These are phyloP conservation scores for Orthosia gracilis DNA, from an alignment of 2,888 invertebrate species.

Conservation along the genomic window DNA sequence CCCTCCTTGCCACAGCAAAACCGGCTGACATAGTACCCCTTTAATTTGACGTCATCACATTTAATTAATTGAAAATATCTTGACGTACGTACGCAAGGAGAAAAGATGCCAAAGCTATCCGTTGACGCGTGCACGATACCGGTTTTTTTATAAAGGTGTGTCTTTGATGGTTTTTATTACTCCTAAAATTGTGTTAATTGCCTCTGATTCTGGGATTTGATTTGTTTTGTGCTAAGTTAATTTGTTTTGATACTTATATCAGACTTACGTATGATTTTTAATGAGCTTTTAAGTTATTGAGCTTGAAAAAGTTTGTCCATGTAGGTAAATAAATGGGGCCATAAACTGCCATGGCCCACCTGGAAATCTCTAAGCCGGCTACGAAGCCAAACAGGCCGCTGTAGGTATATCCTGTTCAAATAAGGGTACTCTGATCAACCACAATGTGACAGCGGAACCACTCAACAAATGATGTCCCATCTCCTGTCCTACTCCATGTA, in stretches of 20 bases:
- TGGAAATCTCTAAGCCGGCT: too few species aligned
- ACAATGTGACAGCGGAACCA: too few species aligned
- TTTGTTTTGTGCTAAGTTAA: neutral
- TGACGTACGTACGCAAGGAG: slow-evolving; percentile 16
- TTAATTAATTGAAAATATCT: slow-evolving; percentile 9
- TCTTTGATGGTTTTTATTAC: neutral
- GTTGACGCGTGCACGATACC: neutral
- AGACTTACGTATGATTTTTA: neutral
- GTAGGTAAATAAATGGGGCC: too few species aligned
- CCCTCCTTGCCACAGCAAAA: neutral
- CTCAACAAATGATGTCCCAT: too few species aligned
- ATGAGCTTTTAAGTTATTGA: neutral
- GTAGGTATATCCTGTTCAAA: too few species aligned
- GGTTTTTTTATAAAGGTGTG: neutral
- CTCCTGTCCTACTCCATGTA: too few species aligned
- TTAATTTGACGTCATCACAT: slow-evolving; percentile 7
- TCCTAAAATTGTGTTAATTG: slow-evolving; percentile 2
- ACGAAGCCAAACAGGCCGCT: too few species aligned
- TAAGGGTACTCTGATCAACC: too few species aligned
- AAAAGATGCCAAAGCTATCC: slow-evolving; percentile 8
- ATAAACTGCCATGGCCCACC: too few species aligned
- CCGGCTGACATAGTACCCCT: neutral
- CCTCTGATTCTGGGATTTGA: neutral
- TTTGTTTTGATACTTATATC: neutral
- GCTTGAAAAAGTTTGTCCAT: neutral